Percentiles rank a stretch among this genome's conserved stretches.
These are phyloP conservation scores for Nematopogon swammerdamellus DNA, from an alignment of 2,888 invertebrate genomes.

Conservation along the genomic window DNA sequence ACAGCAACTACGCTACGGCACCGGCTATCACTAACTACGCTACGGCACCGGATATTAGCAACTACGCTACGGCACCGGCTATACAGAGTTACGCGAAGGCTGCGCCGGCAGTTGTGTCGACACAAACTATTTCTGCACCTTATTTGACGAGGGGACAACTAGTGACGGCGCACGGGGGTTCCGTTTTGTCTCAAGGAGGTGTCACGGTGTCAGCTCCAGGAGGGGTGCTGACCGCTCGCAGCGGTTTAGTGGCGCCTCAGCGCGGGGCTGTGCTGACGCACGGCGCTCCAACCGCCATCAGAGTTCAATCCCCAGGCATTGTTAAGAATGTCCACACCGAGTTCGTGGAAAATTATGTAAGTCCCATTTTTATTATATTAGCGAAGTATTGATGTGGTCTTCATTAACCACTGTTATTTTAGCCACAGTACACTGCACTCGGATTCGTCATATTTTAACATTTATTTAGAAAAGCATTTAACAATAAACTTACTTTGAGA, in stretches of 20 bases:
- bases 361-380: constrained; percentile 25
- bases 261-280: no score
- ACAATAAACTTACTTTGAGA: no score
- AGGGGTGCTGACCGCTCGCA: neutral
- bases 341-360: constrained; percentile 62
- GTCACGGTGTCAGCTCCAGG: no score
- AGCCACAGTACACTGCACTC: no score
- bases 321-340: constrained; percentile 57
- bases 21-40: no score
- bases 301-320: constrained; percentile 17
- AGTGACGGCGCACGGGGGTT: neutral
- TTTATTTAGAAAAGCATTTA: no score
- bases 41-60: constrained; percentile 28
- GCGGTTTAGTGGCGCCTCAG: neutral
- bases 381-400: no score
- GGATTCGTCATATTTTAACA: no score
- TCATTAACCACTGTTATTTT: no score
- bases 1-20: constrained; percentile 14
- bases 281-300: constrained; percentile 2
- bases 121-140: neutral
- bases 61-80: constrained; percentile 34
- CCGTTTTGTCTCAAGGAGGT: neutral
- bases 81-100: constrained; percentile 15
- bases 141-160: no score
- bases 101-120: neutral